phyloP scores from a whole-genome alignment of 2,888 invertebrate species.

The Lasioglossum lativentre region DNA sequence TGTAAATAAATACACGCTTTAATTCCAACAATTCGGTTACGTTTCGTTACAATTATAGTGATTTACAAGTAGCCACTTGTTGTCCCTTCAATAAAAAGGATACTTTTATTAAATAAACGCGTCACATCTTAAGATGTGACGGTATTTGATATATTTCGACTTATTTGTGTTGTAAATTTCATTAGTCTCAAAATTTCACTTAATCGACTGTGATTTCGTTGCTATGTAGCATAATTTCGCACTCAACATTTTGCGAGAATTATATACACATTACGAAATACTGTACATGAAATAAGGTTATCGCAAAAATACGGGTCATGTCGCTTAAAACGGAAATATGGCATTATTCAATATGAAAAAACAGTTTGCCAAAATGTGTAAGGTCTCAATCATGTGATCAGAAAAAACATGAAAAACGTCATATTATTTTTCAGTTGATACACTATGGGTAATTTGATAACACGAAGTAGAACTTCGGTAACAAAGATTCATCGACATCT shows the following conservation, averaged over 20 bases:
- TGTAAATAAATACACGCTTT: not conserved
- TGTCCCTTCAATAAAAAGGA: not conserved
- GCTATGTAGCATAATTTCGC: not conserved
- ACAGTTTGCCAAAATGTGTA: not conserved
- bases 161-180: no score
- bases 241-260: constrained; percentile 11
- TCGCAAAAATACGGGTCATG: no score
- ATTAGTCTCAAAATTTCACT: constrained; percentile 28
- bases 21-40: not conserved
- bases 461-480: not conserved
- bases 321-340: no score
- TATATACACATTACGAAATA: not conserved
- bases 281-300: not conserved
- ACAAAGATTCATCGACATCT: not conserved
- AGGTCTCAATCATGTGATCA: not conserved
- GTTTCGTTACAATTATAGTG: not conserved
- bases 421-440: not conserved
- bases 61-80: not conserved
- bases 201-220: constrained; percentile 6
- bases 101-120: not conserved
- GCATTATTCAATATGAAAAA: not conserved
- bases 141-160: no score
- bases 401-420: not conserved
- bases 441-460: not conserved
- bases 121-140: no score